A percentile compares a stretch with the other conserved stretches of the same genome.
These are phyloP conservation scores for Peromyscus polionotus DNA, from an alignment of 2,113 vertebrate genomes.

Conservation along the genomic window DNA sequence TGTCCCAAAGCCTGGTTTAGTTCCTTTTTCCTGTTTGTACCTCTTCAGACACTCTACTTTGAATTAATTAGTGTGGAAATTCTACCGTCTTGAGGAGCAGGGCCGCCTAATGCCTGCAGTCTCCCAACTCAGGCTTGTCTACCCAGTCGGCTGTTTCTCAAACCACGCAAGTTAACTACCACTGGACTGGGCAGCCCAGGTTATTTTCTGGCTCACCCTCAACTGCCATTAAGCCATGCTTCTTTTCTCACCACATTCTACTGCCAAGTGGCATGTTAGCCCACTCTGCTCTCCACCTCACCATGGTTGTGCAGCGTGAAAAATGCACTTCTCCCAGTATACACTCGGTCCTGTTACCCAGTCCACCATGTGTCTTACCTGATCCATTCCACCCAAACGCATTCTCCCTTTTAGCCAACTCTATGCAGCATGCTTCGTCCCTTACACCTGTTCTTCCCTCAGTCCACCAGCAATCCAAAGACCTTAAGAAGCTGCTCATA, in stretches of 20 bases:
- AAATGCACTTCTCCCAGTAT: not conserved
- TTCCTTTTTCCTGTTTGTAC: not conserved
- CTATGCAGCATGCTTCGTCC: not conserved
- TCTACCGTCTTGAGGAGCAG: not conserved
- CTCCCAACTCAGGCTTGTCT: not conserved
- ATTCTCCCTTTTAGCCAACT: not conserved
- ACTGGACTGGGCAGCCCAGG: not conserved
- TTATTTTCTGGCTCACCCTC: not conserved
- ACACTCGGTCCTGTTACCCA: not conserved
- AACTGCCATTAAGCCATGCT: too few species aligned
- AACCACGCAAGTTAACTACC: too few species aligned
- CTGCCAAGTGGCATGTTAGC: not conserved
- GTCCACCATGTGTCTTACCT: not conserved
- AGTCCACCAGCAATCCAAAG: not conserved
- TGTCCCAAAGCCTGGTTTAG: not conserved
- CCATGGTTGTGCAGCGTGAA: not conserved
- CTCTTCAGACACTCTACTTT: not conserved
- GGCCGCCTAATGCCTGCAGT: not conserved
- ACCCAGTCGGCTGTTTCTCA: not conserved
- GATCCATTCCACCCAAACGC: not conserved
- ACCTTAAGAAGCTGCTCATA: too few species aligned
- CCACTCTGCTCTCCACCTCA: too few species aligned
- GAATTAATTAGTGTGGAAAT: not conserved
- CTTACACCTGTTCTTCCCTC: not conserved
- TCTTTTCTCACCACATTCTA: too few species aligned